Conservation (phyloP, 2,113 vertebrate species). For the Saguinus midas region DNA sequence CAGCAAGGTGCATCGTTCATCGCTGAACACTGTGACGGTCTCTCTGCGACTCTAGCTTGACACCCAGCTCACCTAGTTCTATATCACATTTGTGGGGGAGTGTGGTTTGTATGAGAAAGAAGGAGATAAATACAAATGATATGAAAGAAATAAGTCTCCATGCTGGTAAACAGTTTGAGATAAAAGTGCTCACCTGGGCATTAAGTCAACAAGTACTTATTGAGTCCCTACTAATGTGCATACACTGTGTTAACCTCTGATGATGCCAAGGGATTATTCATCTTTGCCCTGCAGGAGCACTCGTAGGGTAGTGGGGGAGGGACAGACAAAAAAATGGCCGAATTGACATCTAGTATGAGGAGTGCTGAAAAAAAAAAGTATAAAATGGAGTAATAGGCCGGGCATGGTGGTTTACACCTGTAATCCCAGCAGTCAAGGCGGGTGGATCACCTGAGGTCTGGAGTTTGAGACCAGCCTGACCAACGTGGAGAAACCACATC, state of each 20-base stretch:
- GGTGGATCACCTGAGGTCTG: no score
- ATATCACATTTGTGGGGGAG: background rate
- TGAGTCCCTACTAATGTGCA: background rate
- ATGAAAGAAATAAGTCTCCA: background rate
- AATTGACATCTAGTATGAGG: background rate
- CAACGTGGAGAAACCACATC: no score
- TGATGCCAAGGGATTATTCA: background rate
- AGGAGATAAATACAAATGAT: background rate
- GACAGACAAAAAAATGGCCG: fast-evolving
- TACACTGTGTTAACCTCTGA: background rate
- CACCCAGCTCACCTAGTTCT: background rate
- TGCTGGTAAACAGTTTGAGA: background rate
- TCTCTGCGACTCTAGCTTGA: background rate
- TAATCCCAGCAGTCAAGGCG: no score
- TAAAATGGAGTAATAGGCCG: background rate
- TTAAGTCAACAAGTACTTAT: background rate
- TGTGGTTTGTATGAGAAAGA: background rate
- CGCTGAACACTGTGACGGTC: background rate
- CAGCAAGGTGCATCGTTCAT: background rate
- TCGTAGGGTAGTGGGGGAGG: background rate
- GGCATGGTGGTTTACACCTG: no score
- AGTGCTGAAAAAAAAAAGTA: background rate
- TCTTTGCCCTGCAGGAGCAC: no score
- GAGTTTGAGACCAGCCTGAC: no score
- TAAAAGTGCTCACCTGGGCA: background rate